These are phyloP conservation scores for Erythrocercus mccallii DNA, from an alignment of 2,113 vertebrate species.

Conservation along the genomic window DNA sequence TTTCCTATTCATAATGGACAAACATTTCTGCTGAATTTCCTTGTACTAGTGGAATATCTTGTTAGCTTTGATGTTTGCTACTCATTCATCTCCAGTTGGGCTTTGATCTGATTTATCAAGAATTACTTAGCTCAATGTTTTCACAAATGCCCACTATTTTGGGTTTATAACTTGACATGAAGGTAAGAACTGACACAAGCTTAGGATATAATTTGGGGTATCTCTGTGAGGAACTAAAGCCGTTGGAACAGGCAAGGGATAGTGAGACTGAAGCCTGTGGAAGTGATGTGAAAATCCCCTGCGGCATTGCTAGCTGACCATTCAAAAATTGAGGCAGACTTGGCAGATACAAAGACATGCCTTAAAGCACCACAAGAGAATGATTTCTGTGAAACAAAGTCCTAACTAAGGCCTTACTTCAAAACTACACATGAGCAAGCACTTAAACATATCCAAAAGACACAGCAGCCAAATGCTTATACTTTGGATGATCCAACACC, in stretches of 20 bases:
- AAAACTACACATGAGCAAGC: neutral
- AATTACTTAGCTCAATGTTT: neutral
- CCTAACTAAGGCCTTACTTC: neutral
- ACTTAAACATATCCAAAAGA: neutral
- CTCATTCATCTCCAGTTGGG: neutral
- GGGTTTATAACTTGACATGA: neutral
- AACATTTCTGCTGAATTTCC: neutral
- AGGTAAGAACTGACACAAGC: neutral
- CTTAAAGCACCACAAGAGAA: neutral
- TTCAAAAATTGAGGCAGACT: neutral
- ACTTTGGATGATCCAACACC: neutral
- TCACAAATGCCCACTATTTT: neutral
- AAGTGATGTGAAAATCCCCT: neutral
- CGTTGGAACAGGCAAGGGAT: rapidly evolving
- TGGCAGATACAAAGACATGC: neutral
- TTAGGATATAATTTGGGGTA: neutral
- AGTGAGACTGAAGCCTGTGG: neutral
- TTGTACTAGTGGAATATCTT: neutral
- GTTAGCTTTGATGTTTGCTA: neutral
- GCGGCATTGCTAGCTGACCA: neutral
- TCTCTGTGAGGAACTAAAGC: neutral
- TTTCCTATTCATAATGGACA: neutral
- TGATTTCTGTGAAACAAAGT: neutral
- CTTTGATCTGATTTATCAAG: neutral
- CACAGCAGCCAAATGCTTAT: neutral